phyloP scores from a whole-genome alignment of 2,113 vertebrate species.

The Hemicordylus capensis region DNA sequence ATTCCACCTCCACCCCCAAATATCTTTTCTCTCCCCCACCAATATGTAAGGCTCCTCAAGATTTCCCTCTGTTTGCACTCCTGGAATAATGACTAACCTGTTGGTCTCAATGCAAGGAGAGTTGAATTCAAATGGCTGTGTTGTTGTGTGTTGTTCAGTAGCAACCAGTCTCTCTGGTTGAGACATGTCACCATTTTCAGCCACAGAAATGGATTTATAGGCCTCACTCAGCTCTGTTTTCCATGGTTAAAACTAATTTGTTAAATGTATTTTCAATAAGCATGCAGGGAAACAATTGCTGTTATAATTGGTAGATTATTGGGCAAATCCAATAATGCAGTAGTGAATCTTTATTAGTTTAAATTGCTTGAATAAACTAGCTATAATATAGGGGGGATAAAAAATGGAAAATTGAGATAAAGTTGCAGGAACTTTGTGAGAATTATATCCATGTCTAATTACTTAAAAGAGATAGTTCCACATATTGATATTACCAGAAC shows the following conservation, averaged over 20 bases:
- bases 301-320: background rate
- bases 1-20: no score
- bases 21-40: no score
- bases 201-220: background rate
- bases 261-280: background rate
- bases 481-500: background rate
- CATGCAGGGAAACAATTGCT: background rate
- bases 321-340: background rate
- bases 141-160: background rate
- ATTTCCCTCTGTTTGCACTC: no score
- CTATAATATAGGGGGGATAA: background rate
- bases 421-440: background rate
- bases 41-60: no score
- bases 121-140: background rate
- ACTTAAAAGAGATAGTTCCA: background rate
- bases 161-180: no score
- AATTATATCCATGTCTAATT: background rate
- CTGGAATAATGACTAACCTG: background rate
- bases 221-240: background rate
- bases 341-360: background rate
- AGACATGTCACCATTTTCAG: no score
- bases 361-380: background rate
- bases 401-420: background rate
- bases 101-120: background rate
- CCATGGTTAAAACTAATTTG: background rate